phyloP scores from a whole-genome alignment of 2,113 vertebrate species.

The Rhea pennata region DNA sequence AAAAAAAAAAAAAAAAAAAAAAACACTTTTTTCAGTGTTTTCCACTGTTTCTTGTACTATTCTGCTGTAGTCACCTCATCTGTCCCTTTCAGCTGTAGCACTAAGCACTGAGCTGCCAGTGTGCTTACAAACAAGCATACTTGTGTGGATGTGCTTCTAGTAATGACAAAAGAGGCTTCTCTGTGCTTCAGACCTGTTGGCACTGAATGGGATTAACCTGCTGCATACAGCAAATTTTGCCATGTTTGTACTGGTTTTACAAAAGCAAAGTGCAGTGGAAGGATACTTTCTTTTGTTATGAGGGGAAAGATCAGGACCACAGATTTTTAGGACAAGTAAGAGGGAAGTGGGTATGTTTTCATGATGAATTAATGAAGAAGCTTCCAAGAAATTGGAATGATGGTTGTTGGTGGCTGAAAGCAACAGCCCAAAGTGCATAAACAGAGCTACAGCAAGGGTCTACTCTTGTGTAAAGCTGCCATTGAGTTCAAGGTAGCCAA shows the following conservation, averaged over 20 bases:
- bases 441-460: not conserved
- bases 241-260: not conserved
- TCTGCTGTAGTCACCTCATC: conserved; percentile 13
- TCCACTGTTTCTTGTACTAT: not conserved
- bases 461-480: not conserved
- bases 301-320: not conserved
- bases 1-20: no score
- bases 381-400: not conserved
- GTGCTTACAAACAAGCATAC: conserved; percentile 24
- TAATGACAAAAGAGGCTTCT: not conserved
- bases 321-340: not conserved
- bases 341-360: not conserved
- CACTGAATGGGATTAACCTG: not conserved
- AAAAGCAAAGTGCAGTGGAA: not conserved
- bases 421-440: not conserved
- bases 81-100: conserved; percentile 36
- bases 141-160: not conserved
- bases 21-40: conserved; percentile 35
- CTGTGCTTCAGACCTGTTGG: not conserved
- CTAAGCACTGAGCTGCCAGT: not conserved
- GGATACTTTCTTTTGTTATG: not conserved
- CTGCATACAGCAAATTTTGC: not conserved
- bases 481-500: not conserved
- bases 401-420: not conserved
- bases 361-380: not conserved